Percentiles rank a stretch among this genome's conserved stretches.
These are phyloP conservation scores for Eurystomus gularis DNA, from an alignment of 2,113 vertebrate genomes.

Conservation along the genomic window DNA sequence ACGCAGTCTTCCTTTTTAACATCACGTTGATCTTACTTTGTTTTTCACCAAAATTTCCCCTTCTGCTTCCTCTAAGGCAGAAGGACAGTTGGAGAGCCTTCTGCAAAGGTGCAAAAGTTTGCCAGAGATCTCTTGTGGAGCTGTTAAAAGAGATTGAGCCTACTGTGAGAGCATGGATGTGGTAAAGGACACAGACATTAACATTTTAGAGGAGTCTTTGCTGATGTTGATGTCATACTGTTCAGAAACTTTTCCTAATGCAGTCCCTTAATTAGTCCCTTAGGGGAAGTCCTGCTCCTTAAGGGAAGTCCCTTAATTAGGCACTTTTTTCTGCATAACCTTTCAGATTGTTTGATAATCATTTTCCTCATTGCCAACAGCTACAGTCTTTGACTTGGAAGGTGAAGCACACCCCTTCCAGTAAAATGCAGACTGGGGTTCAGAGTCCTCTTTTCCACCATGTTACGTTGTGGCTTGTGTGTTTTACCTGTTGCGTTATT, in stretches of 20 bases:
- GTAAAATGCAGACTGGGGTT: background rate
- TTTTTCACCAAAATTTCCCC: background rate
- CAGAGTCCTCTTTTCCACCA: background rate
- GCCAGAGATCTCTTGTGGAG: background rate
- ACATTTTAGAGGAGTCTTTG: background rate
- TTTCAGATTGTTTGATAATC: background rate
- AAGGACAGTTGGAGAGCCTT: background rate
- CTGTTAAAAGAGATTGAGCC: background rate
- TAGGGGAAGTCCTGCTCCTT: no score
- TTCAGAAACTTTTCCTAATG: background rate
- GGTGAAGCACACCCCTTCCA: background rate
- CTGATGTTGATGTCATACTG: background rate
- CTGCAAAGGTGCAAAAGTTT: background rate
- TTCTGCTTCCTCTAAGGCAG: background rate
- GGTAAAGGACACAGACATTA: background rate
- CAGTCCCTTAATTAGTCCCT: no score
- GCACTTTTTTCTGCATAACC: background rate
- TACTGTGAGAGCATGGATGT: background rate
- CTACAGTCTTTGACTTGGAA: background rate
- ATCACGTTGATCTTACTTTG: fast-evolving
- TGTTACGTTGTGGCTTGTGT: fast-evolving
- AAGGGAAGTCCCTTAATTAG: background rate
- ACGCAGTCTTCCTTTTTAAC: background rate
- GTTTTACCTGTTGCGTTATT: background rate
- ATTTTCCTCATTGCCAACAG: background rate